These are phyloP conservation scores for Latrodectus geometricus DNA, from an alignment of 1,140 invertebrate genomes.

Conservation along the genomic window DNA sequence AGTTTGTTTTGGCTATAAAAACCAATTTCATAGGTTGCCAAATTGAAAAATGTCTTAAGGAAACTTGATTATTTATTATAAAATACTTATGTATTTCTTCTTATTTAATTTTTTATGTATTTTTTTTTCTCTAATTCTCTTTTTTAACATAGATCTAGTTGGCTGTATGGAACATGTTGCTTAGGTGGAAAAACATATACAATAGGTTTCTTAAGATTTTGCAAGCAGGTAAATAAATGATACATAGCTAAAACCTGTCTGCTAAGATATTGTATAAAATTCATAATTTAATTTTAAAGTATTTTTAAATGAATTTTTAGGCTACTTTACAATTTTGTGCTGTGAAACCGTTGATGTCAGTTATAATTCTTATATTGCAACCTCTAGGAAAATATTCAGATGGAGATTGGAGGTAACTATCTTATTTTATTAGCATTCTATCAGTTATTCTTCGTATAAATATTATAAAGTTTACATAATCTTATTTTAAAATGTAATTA, in stretches of 20 bases:
- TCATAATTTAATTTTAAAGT: neutral
- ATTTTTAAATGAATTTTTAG: constrained; percentile 64
- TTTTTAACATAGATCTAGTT: constrained; percentile 81
- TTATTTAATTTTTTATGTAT: too few relatives aligned
- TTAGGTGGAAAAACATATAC: constrained; percentile 96
- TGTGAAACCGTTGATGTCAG: constrained; percentile 97
- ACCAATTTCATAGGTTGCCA: too few relatives aligned
- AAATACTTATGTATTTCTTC: too few relatives aligned
- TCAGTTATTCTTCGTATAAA: too few relatives aligned
- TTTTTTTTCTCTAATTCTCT: neutral
- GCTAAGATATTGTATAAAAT: neutral
- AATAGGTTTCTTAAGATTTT: constrained; percentile 98
- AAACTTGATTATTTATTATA: too few relatives aligned
- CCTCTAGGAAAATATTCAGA: constrained; percentile 87
- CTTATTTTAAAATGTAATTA: neutral
- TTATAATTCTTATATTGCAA: constrained; percentile 97
- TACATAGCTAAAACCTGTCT: neutral
- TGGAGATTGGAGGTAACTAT: constrained; percentile 88
- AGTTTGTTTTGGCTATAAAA: too few relatives aligned
- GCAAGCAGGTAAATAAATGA: constrained; percentile 82
- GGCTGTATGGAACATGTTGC: constrained; percentile 95
- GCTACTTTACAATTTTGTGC: constrained; percentile 99
- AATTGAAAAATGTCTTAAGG: too few relatives aligned
- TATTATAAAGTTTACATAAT: neutral
- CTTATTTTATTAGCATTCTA: constrained; percentile 37